Evolutionary conservation across 2,797 vertebrate genomes (phyloP), one percentile per base, ranked within the genome.

Genomic region (Hephaestus fuliginosus): DNA sequence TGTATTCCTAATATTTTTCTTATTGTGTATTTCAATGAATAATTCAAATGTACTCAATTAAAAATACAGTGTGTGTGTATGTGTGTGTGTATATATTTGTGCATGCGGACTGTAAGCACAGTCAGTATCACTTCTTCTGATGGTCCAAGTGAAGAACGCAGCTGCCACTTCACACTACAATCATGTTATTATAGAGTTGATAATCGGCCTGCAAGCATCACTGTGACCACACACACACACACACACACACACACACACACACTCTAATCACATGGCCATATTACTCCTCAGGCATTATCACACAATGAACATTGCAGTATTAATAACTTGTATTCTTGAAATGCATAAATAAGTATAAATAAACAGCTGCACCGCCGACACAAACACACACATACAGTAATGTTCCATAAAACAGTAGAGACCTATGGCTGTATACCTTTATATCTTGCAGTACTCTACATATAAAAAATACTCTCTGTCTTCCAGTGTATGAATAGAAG

Each of bases 101-200:
- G 39, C 46, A n/a, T 58, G 53, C 55, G 63, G 28, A 49, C 36
- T 39, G 43, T 52, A 36, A 25, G 43, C 49, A 28, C 33, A 22
- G 1, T 78, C n/a, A 76, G 55, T 52, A 70, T 71, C 22, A 61
- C 60, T 74, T 49, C 36, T 74, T 58, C 43, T 79, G 57, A 65
- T 66, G 68, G 39, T 75, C 80, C 73, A 33, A 76, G 65, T 77
- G 57, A 56, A 78, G 60, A 71, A 70, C 22, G 12, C 84, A 85
- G 80, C 85, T 86, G 82, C 78, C 74, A 69, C 86, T 91, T 84
- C 74, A 85, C 67, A 75, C 70, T 57, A 56, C 70, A 89, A 74
- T 88, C 74, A 83, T 58, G 56, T 68, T 49, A 76, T 74, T 64
- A 56, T 22, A 67, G 39, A 67, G 78, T 43, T 84, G 53, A 78